Evolutionary conservation across 2,797 vertebrate species (phyloP).

Genomic region (Morelia viridis): DNA sequence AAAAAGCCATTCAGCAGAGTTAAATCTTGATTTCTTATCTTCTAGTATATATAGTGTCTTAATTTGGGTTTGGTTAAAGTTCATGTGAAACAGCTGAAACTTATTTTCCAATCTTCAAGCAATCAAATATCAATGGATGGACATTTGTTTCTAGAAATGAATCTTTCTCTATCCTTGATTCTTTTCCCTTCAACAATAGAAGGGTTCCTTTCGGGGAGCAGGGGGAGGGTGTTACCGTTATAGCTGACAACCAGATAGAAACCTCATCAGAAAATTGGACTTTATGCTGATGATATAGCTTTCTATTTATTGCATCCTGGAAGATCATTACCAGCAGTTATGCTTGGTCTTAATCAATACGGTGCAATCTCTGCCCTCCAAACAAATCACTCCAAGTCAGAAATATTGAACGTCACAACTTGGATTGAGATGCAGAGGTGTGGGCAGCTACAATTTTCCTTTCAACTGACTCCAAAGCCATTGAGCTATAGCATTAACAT

Average conservation of each 20-base stretch:
- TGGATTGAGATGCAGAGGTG: neutral
- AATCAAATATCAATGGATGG: neutral
- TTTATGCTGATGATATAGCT: neutral
- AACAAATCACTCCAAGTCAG: conserved; percentile 27
- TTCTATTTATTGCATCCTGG: conserved; percentile 4
- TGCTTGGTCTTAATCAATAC: conserved; percentile 10
- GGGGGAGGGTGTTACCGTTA: neutral
- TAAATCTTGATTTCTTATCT: neutral
- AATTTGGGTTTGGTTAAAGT: neutral
- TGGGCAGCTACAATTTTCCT: neutral
- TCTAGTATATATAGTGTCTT: neutral
- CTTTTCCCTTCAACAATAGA: neutral
- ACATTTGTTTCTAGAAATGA: neutral
- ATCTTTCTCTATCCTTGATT: neutral
- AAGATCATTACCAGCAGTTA: conserved; percentile 14
- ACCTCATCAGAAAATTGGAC: neutral
- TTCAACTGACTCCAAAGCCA: neutral
- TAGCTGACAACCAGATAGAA: neutral
- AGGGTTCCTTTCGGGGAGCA: neutral
- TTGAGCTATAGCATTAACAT: neutral
- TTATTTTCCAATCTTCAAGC: neutral
- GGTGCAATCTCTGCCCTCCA: conserved; percentile 4
- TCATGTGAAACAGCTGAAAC: neutral
- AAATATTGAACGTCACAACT: conserved; percentile 14
- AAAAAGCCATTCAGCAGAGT: neutral